phyloP scores from a whole-genome alignment of 2,113 vertebrate species.

The Psammodynastes pulverulentus region DNA sequence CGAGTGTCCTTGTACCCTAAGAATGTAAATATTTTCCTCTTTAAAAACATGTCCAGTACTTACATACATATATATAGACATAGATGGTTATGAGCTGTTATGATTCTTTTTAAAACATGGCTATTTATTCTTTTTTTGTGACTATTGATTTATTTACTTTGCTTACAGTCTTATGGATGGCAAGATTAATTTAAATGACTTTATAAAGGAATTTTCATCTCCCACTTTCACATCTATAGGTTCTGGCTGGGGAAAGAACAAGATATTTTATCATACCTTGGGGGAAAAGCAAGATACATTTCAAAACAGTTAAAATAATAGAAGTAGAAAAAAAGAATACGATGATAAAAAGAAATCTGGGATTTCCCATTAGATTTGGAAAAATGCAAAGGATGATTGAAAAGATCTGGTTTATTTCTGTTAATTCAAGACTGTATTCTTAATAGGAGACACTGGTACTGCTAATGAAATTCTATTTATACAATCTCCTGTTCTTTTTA shows the following conservation, averaged over 20 bases:
- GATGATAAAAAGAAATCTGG: neutral
- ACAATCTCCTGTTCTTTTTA: neutral
- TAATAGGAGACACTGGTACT: neutral
- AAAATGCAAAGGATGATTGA: neutral
- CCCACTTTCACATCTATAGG: neutral
- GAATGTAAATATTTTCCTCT: neutral
- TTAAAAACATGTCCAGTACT: neutral
- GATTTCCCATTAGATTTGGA: neutral
- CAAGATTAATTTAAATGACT: neutral
- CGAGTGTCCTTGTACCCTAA: neutral
- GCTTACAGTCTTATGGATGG: neutral
- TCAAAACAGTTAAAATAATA: neutral
- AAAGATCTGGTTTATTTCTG: neutral
- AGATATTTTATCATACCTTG: neutral
- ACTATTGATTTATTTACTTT: neutral
- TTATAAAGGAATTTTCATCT: neutral
- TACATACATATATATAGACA: neutral
- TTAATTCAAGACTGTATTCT: neutral
- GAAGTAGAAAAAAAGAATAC: neutral
- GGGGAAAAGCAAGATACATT: neutral
- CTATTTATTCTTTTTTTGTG: neutral
- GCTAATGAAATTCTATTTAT: neutral
- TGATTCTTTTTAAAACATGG: neutral
- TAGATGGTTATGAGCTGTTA: neutral
- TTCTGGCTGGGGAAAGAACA: neutral